Percentiles rank a stretch among this genome's conserved stretches.
phyloP scores from a whole-genome alignment of 2,888 invertebrate genomes.

The Allolobophora icterica region DNA sequence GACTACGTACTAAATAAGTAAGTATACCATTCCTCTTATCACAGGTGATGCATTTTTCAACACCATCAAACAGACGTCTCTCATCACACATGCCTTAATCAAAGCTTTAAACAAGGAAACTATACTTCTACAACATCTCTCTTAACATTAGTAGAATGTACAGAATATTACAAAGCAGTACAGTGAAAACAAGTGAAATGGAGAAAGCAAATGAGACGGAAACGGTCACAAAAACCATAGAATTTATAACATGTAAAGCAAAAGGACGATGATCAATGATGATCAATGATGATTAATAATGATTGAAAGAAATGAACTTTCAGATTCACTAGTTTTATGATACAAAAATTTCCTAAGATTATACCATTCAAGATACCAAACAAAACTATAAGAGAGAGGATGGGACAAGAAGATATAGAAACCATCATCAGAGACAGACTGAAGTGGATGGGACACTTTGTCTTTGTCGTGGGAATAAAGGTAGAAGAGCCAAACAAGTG shows the following conservation, averaged over 20 bases:
- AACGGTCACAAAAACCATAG: not conserved
- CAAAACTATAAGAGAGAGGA: too few relatives aligned
- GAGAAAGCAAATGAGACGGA: not conserved
- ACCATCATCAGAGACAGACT: too few relatives aligned
- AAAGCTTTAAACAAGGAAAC: not conserved
- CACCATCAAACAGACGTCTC: not conserved
- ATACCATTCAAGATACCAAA: too few relatives aligned
- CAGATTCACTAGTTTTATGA: not conserved
- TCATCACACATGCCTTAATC: slow-evolving; percentile 10
- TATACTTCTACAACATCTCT: not conserved
- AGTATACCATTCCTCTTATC: too few relatives aligned
- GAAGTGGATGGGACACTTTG: too few relatives aligned
- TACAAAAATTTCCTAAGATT: not conserved
- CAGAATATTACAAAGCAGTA: slow-evolving; percentile 14
- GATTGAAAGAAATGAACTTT: not conserved
- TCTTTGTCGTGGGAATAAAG: too few relatives aligned
- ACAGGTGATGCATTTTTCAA: not conserved
- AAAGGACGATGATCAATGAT: too few relatives aligned
- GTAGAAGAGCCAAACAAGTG: too few relatives aligned
- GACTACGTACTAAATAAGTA: too few relatives aligned
- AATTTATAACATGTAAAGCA: not conserved
- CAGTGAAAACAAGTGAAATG: not conserved
- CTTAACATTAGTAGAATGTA: not conserved
- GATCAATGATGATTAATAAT: too few relatives aligned
- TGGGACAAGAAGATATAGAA: too few relatives aligned